phyloP scores from a whole-genome alignment of 2,113 vertebrate species.

The Tichodroma muraria region DNA sequence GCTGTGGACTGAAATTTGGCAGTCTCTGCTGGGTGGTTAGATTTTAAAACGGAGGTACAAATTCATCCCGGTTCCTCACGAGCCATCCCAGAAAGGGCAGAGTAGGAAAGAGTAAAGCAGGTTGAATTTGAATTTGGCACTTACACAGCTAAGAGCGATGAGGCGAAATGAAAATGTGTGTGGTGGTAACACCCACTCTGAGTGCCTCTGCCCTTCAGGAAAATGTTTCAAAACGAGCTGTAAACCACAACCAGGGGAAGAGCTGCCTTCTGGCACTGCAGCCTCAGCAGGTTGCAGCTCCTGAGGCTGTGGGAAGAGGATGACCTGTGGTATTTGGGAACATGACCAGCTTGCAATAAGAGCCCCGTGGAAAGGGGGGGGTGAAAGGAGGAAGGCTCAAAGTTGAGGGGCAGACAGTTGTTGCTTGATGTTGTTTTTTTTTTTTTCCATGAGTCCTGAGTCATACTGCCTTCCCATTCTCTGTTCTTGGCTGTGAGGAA shows the following conservation, averaged over 20 bases:
- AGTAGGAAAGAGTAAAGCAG: background rate
- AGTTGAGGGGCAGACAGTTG: background rate
- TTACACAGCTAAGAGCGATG: rapidly evolving
- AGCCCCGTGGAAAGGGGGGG: background rate
- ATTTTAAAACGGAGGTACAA: background rate
- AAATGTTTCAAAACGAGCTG: background rate
- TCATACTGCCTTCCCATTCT: background rate
- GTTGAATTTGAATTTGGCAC: background rate
- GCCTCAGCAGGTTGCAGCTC: slow-evolving; percentile 55
- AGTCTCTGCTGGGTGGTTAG: background rate
- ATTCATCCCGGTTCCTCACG: background rate
- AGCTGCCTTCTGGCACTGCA: background rate
- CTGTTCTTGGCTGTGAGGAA: background rate
- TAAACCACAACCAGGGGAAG: background rate
- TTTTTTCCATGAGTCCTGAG: background rate
- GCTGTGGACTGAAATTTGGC: slow-evolving; percentile 44
- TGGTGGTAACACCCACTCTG: background rate
- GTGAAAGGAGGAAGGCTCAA: background rate
- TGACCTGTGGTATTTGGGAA: slow-evolving; percentile 13
- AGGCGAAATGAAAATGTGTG: rapidly evolving
- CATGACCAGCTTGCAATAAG: slow-evolving; percentile 15
- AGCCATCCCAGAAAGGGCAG: background rate
- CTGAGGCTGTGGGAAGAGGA: slow-evolving; percentile 49
- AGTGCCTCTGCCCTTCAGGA: background rate
- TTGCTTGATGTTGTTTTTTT: background rate